phyloP scores from a whole-genome alignment of 2,888 invertebrate species.

The Polyploca ridens region DNA sequence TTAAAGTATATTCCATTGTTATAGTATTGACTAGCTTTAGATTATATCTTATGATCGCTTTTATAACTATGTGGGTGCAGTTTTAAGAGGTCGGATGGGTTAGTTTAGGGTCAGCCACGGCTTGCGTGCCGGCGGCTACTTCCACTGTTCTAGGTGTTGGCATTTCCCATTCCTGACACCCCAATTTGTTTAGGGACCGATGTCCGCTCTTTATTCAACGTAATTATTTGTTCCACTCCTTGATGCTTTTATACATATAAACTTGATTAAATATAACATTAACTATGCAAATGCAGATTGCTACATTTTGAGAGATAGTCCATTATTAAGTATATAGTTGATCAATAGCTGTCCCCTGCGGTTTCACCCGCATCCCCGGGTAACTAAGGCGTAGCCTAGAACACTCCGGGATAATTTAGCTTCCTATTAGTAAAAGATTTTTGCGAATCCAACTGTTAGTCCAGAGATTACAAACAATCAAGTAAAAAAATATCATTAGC shows the following conservation, averaged over 20 bases:
- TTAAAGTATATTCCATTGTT: not conserved
- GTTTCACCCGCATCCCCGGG: no score
- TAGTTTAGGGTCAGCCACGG: conserved; percentile 19
- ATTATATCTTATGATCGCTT: not conserved
- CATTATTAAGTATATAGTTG: no score
- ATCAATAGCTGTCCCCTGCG: no score
- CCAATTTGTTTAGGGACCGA: conserved; percentile 35
- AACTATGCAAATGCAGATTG: no score
- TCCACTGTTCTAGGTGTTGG: conserved; percentile 36
- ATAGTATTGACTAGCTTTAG: not conserved
- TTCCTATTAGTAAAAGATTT: no score
- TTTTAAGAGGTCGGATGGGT: not conserved
- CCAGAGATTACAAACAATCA: no score
- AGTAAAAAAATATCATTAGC: no score
- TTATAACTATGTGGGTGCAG: not conserved
- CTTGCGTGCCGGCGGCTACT: conserved; percentile 42
- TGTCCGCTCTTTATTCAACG: conserved; percentile 21
- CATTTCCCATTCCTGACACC: conserved; percentile 39
- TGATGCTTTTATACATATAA: not conserved
- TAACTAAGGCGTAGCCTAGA: no score
- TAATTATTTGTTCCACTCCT: conserved; percentile 15
- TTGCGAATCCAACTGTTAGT: no score
- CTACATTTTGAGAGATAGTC: no score
- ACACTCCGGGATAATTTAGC: no score
- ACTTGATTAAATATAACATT: not conserved